Base-by-base conservation (phyloP, 2,888 invertebrate genomes). In the Apamea anceps region DNA sequence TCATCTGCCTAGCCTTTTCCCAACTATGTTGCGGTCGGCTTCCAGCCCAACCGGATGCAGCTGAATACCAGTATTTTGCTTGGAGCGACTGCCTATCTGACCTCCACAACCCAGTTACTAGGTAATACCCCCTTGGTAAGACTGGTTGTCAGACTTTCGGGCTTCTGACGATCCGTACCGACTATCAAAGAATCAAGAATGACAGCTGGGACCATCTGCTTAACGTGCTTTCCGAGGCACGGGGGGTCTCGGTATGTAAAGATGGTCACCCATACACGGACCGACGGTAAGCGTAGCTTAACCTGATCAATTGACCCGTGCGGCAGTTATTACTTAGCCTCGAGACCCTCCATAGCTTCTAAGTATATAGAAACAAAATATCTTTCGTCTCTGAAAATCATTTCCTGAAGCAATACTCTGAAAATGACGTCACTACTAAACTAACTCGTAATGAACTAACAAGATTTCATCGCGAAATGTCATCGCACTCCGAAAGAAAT, bases 401-500 rank as follows among this genome's bases (percentile, higher is more conserved):
- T 67, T 75, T 65, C 81, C 81, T 72, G 25, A 32, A 77, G 57
- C 32, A 18, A 60, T 60, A 75, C 28, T 32, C 32, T 51, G 13
- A 37, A 74, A 73, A 65, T 85, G 77, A 85, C 78, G 86, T 89
- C 88, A 86, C 67, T 51, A 37, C 70, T 15, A 54, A 81, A 75
- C 48, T 65, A 57, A 65, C 70, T 70, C 71, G 65, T 86, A 81
- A 87, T 72, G n/a, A 62, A 42, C 62, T 42, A 72, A 72, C 84
- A 82, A 84, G 80, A 78, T 86, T 85, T 78, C 79, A 84, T 83
- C 67, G 84, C 48, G 68, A 87, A 85, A 84, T 82, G 82, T 84
- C 84, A 89, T 42, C 82, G 88, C 81, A 78, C 89, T 84, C 73
- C 12, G 62, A 70, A 86, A 75, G 18, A 84, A 87, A 84, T 84